phyloP scores from a whole-genome alignment of 2,888 invertebrate species.

The Gerosis bhagava region DNA sequence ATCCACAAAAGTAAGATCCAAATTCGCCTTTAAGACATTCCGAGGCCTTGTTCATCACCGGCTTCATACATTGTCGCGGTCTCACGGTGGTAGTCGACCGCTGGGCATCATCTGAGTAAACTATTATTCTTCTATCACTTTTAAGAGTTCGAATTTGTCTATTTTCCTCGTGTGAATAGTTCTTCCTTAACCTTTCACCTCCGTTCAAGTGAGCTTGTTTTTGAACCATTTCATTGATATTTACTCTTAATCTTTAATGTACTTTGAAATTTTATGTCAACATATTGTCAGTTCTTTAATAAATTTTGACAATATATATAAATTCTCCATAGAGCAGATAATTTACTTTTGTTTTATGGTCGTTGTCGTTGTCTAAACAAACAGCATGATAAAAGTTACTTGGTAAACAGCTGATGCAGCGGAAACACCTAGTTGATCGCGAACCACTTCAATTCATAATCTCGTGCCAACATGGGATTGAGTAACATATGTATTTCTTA shows the following conservation, averaged over 20 bases:
- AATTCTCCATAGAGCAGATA: not conserved
- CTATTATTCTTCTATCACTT: constrained; percentile 31
- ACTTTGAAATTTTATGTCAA: constrained; percentile 27
- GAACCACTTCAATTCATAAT: constrained; percentile 79
- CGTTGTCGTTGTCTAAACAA: constrained; percentile 10
- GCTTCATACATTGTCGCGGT: constrained; percentile 34
- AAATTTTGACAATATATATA: constrained; percentile 7
- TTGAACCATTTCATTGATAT: constrained; percentile 30
- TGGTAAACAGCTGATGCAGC: constrained; percentile 65
- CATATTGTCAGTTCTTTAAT: constrained; percentile 15
- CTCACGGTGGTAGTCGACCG: constrained; percentile 40
- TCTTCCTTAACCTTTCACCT: constrained; percentile 11
- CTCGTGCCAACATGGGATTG: constrained; percentile 76
- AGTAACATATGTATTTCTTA: constrained; percentile 75
- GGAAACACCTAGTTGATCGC: constrained; percentile 78
- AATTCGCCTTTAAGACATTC: constrained; percentile 40
- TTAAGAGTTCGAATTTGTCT: too few species aligned
- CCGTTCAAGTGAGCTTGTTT: constrained; percentile 31
- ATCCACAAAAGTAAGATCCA: constrained; percentile 41
- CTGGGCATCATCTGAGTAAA: constrained; percentile 39
- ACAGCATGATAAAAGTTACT: constrained; percentile 5
- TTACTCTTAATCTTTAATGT: constrained; percentile 2
- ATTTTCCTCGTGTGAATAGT: constrained; percentile 5
- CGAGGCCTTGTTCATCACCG: constrained; percentile 34
- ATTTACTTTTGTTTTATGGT: not conserved